Evolutionary conservation across 2,113 vertebrate species (phyloP).

Genomic region (Andinoacara biseriatus): DNA sequence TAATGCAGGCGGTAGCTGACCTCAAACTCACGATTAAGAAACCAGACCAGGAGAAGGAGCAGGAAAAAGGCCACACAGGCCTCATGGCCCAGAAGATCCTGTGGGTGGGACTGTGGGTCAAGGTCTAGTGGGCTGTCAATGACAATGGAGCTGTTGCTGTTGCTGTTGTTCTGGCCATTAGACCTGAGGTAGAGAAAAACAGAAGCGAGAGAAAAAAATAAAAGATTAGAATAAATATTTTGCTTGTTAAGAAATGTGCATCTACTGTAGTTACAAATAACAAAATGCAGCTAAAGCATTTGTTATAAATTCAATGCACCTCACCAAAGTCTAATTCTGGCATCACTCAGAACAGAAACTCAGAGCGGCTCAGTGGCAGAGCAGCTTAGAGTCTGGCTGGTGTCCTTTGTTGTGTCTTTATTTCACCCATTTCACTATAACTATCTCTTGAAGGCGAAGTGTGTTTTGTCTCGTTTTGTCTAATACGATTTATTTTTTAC

Average conservation of each 20-base stretch:
- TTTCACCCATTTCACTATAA: neutral
- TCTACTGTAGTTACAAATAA: neutral
- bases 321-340: neutral
- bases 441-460: neutral
- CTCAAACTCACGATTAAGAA: constrained; percentile 96
- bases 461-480: neutral
- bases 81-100: constrained; percentile 84
- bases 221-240: neutral
- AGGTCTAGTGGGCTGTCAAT: constrained; percentile 82
- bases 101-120: constrained; percentile 47
- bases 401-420: neutral
- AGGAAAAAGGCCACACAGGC: constrained; percentile 89
- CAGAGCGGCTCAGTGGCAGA: neutral
- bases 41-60: constrained; percentile 94
- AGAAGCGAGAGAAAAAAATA: constrained; percentile 31
- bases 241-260: neutral
- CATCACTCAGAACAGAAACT: neutral
- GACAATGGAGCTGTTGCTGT: constrained; percentile 44
- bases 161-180: constrained; percentile 30
- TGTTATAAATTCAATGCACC: neutral
- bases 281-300: neutral
- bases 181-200: constrained; percentile 46
- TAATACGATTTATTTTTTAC: neutral
- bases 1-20: constrained; percentile 98
- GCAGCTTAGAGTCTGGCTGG: neutral